Evolutionary conservation across 2,797 vertebrate genomes (phyloP).

Genomic region (Sylvilagus floridanus): DNA sequence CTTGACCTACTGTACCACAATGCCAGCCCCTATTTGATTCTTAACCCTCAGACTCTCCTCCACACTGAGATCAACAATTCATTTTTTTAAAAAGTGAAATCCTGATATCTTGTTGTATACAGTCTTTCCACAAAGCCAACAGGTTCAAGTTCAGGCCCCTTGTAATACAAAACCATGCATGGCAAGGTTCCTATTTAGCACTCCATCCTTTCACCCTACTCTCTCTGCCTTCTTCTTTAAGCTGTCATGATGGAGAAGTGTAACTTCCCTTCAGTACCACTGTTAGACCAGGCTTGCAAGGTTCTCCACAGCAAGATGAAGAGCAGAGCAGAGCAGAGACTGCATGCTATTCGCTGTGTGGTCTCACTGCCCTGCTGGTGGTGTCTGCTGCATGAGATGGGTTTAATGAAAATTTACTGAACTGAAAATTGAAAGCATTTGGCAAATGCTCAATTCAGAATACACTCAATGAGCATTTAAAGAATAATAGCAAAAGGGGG

Average conservation of each 20-base stretch:
- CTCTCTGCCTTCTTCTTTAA: background rate
- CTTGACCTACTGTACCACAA: too few relatives aligned
- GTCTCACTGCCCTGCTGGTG: background rate
- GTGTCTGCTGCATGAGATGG: conserved; percentile 19
- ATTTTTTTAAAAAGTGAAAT: background rate
- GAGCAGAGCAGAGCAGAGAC: background rate
- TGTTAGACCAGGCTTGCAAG: background rate
- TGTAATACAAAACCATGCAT: background rate
- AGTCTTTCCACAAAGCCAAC: conserved; percentile 8
- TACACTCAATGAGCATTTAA: conserved; percentile 27
- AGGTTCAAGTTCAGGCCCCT: background rate
- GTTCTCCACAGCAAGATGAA: background rate
- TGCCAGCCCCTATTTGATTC: background rate
- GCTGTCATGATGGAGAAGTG: background rate
- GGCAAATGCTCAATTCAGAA: conserved; percentile 54
- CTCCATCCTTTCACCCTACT: background rate
- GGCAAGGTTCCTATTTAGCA: background rate
- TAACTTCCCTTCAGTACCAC: background rate
- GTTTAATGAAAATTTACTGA: conserved; percentile 71
- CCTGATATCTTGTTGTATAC: background rate
- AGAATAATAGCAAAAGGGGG: conserved; percentile 30
- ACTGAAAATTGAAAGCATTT: conserved; percentile 67
- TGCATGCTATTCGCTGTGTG: background rate
- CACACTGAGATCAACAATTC: background rate
- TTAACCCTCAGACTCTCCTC: background rate